Evolutionary conservation across 2,113 vertebrate species (phyloP).

Genomic region (Prolemur simus): DNA sequence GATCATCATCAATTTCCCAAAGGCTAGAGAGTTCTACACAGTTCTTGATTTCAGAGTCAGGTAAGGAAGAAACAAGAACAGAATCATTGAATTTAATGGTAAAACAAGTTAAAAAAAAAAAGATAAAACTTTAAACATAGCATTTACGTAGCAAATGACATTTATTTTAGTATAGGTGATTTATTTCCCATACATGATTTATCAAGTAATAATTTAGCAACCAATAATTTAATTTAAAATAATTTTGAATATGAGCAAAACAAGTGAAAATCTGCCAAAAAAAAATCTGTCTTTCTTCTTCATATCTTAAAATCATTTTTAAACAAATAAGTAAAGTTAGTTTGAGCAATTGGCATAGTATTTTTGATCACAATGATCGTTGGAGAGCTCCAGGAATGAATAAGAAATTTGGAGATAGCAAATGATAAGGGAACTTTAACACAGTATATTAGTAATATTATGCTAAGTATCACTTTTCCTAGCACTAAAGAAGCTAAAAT

Average conservation of each 20-base stretch:
- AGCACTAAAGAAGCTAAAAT: neutral
- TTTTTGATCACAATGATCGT: neutral
- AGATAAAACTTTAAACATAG: neutral
- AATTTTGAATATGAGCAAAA: neutral
- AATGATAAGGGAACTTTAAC: neutral
- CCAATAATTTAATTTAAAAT: neutral
- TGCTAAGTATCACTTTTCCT: neutral
- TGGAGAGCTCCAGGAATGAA: neutral
- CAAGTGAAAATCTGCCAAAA: neutral
- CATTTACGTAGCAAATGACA: neutral
- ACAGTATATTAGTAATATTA: neutral
- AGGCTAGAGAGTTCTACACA: neutral
- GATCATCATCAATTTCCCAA: neutral
- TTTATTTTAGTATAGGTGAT: neutral
- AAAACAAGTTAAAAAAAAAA: neutral
- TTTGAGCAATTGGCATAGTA: neutral
- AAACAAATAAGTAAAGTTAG: neutral
- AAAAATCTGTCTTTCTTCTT: neutral
- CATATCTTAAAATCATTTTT: neutral
- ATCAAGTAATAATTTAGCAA: conserved; percentile 15
- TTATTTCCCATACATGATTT: conserved; percentile 41
- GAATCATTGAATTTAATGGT: neutral
- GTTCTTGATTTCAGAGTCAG: conserved; percentile 22
- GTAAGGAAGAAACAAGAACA: conserved; percentile 23
- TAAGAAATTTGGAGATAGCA: neutral